These are phyloP conservation scores for Burhinus oedicnemus DNA, from an alignment of 2,113 vertebrate genomes.

Conservation along the genomic window DNA sequence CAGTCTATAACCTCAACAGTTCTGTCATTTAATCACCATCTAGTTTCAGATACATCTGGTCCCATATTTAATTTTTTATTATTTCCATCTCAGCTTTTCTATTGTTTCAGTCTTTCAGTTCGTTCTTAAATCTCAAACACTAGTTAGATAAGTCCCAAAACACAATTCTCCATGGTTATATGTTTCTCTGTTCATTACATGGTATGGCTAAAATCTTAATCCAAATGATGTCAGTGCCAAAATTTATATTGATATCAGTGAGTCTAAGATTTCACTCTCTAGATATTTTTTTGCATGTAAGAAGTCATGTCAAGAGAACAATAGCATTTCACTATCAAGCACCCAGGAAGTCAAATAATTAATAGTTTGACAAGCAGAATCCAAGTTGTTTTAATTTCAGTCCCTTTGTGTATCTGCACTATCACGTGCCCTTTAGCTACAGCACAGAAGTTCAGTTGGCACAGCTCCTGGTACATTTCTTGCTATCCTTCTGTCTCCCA, in stretches of 20 bases:
- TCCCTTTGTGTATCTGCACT: neutral
- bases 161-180: neutral
- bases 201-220: neutral
- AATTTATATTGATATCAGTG: neutral
- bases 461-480: neutral
- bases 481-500: neutral
- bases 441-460: neutral
- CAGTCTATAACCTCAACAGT: neutral
- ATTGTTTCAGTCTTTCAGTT: neutral
- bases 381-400: neutral
- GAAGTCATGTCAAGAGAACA: neutral
- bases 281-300: neutral
- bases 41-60: neutral
- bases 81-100: neutral
- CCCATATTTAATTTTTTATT: neutral
- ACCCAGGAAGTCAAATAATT: neutral
- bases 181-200: neutral
- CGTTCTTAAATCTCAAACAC: neutral
- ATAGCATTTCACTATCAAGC: neutral
- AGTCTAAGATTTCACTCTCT: neutral
- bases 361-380: neutral
- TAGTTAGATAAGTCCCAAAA: neutral
- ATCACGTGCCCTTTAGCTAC: neutral
- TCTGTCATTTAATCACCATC: neutral
- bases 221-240: neutral